Evolutionary conservation across 2,797 vertebrate genomes (phyloP), one percentile per base, ranked within the genome.

Genomic region (Neomorphus geoffroyi): DNA sequence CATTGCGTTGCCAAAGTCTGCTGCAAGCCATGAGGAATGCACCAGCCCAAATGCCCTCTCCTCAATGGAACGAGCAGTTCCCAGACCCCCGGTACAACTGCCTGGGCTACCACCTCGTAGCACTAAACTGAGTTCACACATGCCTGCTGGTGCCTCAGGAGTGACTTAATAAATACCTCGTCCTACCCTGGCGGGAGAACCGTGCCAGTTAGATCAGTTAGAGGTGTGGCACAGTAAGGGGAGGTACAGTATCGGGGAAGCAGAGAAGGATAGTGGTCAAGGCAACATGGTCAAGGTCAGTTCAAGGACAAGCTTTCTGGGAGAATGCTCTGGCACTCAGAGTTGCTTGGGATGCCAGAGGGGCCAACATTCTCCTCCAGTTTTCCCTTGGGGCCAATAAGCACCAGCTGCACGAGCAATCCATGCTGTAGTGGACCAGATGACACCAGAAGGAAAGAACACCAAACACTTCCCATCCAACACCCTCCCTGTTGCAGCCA

Each of bases 261-360:
- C 35, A 91, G 43, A 81, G 18, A 45, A 46, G 18, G 7, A 30
- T 9, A 26, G 19, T 58, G 45, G 32, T 2, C 41, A 87, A 90
- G 45, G 43, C 33, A 50, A 82, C 9, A 0, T 5, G 15, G 70
- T 11, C 33, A 74, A 67, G 54, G 51, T 41, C 41, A 39, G 1
- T 24, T 5, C 21, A 27, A 77, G 21, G 35, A 84, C 18, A 48
- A 53, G 23, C 5, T 46, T 69, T 56, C 26, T 39, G 37, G 39
- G 32, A 88, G 61, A 30, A 66, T 50, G 21, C 6, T 56, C n/a
- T 48, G 62, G 43, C 48, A 46, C 45, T 80, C 3, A 2, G 10
- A 53, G 58, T 46, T 2, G 0, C n/a, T 23, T 58, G 45, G 24
- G 9, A 58, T 75, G 57, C 35, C 73, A 53, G 2, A 0, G 0